Evolutionary conservation across 2,113 vertebrate genomes (phyloP).

Genomic region (Regulus satrapa): DNA sequence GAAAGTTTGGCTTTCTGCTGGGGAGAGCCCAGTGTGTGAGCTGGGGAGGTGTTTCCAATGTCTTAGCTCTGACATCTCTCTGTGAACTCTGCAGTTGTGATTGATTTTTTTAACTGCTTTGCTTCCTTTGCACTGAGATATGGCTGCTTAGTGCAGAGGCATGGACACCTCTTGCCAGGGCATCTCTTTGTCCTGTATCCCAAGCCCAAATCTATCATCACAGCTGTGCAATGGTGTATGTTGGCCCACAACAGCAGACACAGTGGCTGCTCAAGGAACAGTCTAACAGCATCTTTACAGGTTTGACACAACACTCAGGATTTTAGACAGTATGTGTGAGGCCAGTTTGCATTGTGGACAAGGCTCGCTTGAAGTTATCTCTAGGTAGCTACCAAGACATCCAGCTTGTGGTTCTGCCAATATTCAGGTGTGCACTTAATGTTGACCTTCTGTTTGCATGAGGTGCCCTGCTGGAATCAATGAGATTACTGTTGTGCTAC

Average conservation of each 20-base stretch:
- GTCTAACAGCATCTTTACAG: neutral
- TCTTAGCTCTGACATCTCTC: neutral
- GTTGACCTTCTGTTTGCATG: neutral
- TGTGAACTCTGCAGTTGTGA: neutral
- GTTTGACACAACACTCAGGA: neutral
- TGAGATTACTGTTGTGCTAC: neutral
- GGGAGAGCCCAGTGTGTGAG: neutral
- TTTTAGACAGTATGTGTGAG: rapidly evolving
- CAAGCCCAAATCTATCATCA: rapidly evolving
- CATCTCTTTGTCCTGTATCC: rapidly evolving
- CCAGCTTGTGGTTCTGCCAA: neutral
- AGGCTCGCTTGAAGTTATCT: neutral
- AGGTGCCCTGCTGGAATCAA: neutral
- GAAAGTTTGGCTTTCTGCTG: too few species aligned
- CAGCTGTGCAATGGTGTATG: rapidly evolving
- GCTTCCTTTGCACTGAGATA: neutral
- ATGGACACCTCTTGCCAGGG: neutral
- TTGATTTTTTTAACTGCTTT: neutral
- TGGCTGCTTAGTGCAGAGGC: neutral
- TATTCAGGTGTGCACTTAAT: neutral
- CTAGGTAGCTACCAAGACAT: neutral
- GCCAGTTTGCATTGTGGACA: neutral
- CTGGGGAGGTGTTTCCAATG: neutral
- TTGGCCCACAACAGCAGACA: neutral
- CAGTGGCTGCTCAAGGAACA: neutral